Evolutionary conservation across 2,113 vertebrate species (phyloP).

Genomic region (Rallus limicola): DNA sequence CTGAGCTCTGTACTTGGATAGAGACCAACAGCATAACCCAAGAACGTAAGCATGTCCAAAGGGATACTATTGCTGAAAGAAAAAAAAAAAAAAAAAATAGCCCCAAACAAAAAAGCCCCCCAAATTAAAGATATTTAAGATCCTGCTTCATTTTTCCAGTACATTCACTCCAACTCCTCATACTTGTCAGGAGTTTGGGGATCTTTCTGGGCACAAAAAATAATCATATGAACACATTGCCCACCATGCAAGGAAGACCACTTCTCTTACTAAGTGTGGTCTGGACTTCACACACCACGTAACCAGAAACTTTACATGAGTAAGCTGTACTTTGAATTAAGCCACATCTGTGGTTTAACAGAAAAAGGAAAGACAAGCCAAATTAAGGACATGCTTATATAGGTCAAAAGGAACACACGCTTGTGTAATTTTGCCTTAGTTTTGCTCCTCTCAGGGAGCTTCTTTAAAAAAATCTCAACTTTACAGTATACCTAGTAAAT

Average conservation of each 20-base stretch:
- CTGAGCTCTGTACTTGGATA: neutral
- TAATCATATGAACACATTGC: neutral
- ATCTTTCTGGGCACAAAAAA: neutral
- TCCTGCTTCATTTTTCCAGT: neutral
- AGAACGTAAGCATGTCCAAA: neutral
- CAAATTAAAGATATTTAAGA: neutral
- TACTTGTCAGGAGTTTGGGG: neutral
- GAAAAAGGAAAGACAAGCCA: neutral
- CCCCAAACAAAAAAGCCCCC: too few species aligned
- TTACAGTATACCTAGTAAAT: neutral
- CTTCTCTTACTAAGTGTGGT: neutral
- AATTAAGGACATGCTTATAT: neutral
- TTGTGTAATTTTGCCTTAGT: neutral
- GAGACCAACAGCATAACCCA: neutral
- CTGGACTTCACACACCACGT: neutral
- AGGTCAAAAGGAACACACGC: neutral
- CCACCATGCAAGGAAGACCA: neutral
- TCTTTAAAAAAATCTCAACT: neutral
- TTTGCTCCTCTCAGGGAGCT: neutral
- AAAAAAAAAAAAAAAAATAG: neutral
- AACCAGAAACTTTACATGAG: neutral
- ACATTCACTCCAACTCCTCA: neutral
- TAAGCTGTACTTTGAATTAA: neutral
- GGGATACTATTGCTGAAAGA: neutral
- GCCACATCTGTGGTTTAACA: neutral